phyloP scores from a whole-genome alignment of 2,113 vertebrate species.

The Tragelaphus buxtoni region DNA sequence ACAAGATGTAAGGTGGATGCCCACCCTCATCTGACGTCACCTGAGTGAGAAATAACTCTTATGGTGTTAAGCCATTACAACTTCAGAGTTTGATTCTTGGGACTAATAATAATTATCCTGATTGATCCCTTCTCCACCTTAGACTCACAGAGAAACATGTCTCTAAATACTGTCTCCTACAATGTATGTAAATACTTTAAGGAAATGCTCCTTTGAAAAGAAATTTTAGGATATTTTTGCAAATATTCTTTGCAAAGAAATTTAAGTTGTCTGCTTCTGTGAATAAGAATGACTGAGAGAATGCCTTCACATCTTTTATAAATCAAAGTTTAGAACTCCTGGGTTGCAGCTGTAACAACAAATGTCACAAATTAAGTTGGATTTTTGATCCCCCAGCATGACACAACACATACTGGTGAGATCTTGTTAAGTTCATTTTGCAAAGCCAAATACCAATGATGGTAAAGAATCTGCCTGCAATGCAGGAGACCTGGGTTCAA shows the following conservation, averaged over 20 bases:
- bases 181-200: not conserved
- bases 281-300: not conserved
- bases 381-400: not conserved
- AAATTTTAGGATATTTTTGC: not conserved
- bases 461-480: not conserved
- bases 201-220: not conserved
- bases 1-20: not conserved
- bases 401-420: not conserved
- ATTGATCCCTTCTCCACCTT: not conserved
- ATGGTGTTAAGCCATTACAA: not conserved
- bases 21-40: not conserved
- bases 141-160: fast-evolving
- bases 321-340: not conserved
- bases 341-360: not conserved
- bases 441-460: not conserved
- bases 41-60: not conserved
- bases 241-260: not conserved
- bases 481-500: not conserved
- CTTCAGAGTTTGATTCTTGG: not conserved
- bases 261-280: not conserved
- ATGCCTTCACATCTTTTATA: not conserved
- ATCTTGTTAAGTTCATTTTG: not conserved
- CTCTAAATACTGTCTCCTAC: not conserved
- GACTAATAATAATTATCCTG: not conserved
- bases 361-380: not conserved